Base-by-base conservation (phyloP, 2,113 vertebrate species). In the Cichladusa arquata region DNA sequence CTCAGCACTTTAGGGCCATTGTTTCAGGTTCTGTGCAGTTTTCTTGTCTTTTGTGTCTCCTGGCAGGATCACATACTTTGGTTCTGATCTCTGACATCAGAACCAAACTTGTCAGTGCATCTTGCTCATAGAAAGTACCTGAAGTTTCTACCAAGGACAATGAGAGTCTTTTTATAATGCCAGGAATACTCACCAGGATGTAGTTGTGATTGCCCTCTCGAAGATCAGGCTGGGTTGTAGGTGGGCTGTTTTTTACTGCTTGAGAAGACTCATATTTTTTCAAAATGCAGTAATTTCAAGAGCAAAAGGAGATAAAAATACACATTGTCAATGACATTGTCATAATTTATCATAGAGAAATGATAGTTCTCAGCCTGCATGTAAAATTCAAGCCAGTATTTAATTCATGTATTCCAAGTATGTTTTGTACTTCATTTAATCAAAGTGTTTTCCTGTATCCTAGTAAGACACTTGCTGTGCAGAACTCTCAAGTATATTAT, bases 381-480 rank as follows among this genome's bases (percentile, higher is more conserved):
- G 76, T 85, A 48, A 87, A 90, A 48, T 76, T 80, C 18, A 11
- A 65, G 53, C 54, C 19, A 45, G 9, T 84, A 77, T 86, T 82
- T 72, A 90, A 87, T 85, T 73, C 28, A 12, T n/a, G 36, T 87
- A n/a, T 81, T 94, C 70, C 36, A 40, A 2, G 0, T 88, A 34
- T 42, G n/a, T 85, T 84, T 91, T 87, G 40, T 76, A 76, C 17
- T 91, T 91, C 5, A 26, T 40, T 93, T 81, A 85, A 76, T 91
- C 56, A 64, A 20, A 79, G 42, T 76, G 44, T 88, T 93, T 65
- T 93, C 65, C 62, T 69, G 28, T 77, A 57, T 76, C 47, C 69
- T 83, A 23, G 18, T 60, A 93, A 93, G 66, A 82, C 61, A 61
- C 78, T 94, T 91, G 61, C 69, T 94, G 70, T 88, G 85, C 66